Base-by-base conservation (phyloP, 1,140 invertebrate genomes). In the Phymorhynchus buccinoides region DNA sequence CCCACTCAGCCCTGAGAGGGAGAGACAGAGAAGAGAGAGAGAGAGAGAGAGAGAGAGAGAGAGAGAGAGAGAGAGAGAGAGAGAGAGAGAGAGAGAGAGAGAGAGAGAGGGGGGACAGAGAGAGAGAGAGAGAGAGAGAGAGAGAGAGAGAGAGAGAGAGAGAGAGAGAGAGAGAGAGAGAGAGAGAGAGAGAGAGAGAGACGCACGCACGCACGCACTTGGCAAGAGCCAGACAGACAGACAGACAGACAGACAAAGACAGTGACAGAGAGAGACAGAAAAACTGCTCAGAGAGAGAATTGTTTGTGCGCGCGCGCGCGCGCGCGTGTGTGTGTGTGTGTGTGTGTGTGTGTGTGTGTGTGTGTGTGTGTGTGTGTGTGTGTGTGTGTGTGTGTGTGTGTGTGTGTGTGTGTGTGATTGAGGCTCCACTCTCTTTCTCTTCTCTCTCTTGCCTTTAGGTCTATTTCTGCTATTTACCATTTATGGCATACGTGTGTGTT, bases 291-390 rank as follows among this genome's bases (percentile, higher is more conserved):
- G n/a, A n/a, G 35, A 48, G 44, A 48, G 68, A 14, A 14, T 3
- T 32, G 68, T 4, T 3, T 32, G 73, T n/a, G 41, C 32, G 32
- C n/a, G 68, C 68, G 68, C n/a, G 68, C 68, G 68, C n/a, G 68
- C 68, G 68, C n/a, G 68, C 68, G 27, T 71, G 27, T 27, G 68
- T 71, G 68, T 30, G 68, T 71, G 27, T 27, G 68, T 71, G 68
- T 30, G 68, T 35, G n/a, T 71, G 27, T 71, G 44, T 48, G 44
- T 48, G 44, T 48, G 44, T 48, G 44, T 48, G 44, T 48, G 9
- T 3, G n/a, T 73, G n/a, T 48, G 44, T 48, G 44, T 48, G 44
- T 48, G 44, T 48, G 44, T 48, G 44, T 48, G 44, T 48, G 44
- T 48, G 44, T 48, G 44, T 48, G 44, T 48, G 44, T 48, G 44